Evolutionary conservation across 2,113 vertebrate species (phyloP).

Genomic region (Kobus ellipsiprymnus): DNA sequence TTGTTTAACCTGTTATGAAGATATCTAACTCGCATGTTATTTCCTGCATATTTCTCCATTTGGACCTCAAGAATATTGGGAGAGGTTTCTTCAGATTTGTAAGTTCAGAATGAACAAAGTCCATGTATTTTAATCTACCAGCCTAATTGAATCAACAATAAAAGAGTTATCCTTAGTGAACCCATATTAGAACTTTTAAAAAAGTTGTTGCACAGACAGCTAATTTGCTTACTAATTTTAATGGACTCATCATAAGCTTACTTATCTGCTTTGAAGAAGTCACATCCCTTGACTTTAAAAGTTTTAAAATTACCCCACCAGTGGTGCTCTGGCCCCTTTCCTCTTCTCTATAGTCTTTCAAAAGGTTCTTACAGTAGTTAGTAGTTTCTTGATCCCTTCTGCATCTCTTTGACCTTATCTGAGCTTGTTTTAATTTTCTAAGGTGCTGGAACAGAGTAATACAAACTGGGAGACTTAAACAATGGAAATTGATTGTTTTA

Average conservation of each 20-base stretch:
- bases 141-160: not conserved
- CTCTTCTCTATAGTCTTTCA: not conserved
- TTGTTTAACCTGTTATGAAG: constrained; percentile 24
- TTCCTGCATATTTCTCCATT: constrained; percentile 27
- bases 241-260: not conserved
- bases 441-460: not conserved
- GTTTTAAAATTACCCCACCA: not conserved
- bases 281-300: not conserved
- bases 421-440: not conserved
- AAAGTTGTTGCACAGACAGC: not conserved
- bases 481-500: not conserved
- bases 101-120: constrained; percentile 5
- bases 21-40: not conserved
- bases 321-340: not conserved
- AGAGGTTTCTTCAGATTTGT: not conserved
- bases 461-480: not conserved
- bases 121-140: not conserved
- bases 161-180: constrained; percentile 25
- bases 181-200: not conserved
- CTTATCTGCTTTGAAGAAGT: not conserved
- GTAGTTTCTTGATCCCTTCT: not conserved
- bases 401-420: not conserved
- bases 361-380: not conserved
- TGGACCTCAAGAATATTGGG: constrained; percentile 12
- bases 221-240: not conserved